A percentile compares a stretch with the other conserved stretches of the same genome.
These are phyloP conservation scores for Cervus canadensis DNA, from an alignment of 2,113 vertebrate species.

Conservation along the genomic window DNA sequence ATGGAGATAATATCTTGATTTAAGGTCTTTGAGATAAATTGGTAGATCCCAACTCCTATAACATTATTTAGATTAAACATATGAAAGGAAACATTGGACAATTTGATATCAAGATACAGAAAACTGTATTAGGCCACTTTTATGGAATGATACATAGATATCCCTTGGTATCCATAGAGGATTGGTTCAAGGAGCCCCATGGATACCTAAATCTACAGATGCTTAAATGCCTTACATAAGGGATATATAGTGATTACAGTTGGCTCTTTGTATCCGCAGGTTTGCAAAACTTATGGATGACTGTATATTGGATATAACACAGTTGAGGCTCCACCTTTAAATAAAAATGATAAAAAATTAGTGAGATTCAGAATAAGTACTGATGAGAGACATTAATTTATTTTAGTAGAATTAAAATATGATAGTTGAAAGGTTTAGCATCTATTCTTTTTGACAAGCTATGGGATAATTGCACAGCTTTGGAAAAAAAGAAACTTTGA, in stretches of 20 bases:
- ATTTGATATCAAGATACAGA: neutral
- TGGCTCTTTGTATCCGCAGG: neutral
- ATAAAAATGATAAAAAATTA: conserved; percentile 26
- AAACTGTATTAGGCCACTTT: neutral
- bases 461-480: neutral
- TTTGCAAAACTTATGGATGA: neutral
- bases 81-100: neutral
- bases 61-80: conserved; percentile 14
- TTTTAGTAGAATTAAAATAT: conserved; percentile 33
- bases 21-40: conserved; percentile 4
- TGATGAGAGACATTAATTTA: conserved; percentile 14
- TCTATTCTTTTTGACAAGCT: neutral
- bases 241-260: neutral
- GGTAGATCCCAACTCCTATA: neutral
- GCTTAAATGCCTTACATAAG: neutral
- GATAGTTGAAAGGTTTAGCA: neutral
- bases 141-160: neutral
- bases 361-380: neutral
- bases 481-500: neutral
- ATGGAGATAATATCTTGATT: conserved; percentile 8
- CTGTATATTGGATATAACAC: neutral
- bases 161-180: neutral
- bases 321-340: conserved; percentile 8
- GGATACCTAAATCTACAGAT: neutral
- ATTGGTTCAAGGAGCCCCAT: neutral